Percentiles rank a stretch among this genome's conserved stretches.
Evolutionary conservation across 1,140 invertebrate species (phyloP).

Genomic region (Heliconius himera): DNA sequence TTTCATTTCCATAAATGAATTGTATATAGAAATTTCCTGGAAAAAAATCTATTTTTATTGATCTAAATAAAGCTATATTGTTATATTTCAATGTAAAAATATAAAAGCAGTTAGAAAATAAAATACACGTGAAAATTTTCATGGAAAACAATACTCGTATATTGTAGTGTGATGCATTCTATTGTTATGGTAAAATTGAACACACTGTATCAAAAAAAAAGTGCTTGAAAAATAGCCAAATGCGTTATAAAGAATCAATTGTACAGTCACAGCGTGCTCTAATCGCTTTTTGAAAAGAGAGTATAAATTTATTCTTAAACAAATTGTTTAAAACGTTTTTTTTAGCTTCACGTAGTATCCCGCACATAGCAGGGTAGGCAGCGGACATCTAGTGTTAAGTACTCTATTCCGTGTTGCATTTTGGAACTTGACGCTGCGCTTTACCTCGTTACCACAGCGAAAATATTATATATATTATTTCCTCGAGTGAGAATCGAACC

Average conservation of each 20-base stretch:
- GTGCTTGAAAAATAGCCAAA: not conserved
- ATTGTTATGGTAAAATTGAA: constrained; percentile 26
- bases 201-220: constrained; percentile 25
- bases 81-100: constrained; percentile 9
- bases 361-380: too few relatives aligned
- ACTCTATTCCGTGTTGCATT: too few relatives aligned
- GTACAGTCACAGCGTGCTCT: constrained; percentile 9
- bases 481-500: not conserved
- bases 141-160: constrained; percentile 18
- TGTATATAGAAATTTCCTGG: too few relatives aligned
- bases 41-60: not conserved
- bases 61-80: constrained; percentile 9
- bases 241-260: not conserved
- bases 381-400: too few relatives aligned
- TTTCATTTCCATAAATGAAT: too few relatives aligned
- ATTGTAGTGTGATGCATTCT: constrained; percentile 19
- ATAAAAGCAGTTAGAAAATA: not conserved
- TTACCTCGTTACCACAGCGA: too few relatives aligned
- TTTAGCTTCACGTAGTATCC: too few relatives aligned
- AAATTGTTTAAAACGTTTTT: too few relatives aligned
- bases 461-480: too few relatives aligned
- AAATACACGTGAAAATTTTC: constrained; percentile 16
- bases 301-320: too few relatives aligned
- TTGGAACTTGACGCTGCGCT: too few relatives aligned
- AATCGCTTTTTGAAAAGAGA: constrained; percentile 12